These are phyloP conservation scores for Eurytoma adleriae DNA, from an alignment of 2,888 invertebrate genomes.

Conservation along the genomic window DNA sequence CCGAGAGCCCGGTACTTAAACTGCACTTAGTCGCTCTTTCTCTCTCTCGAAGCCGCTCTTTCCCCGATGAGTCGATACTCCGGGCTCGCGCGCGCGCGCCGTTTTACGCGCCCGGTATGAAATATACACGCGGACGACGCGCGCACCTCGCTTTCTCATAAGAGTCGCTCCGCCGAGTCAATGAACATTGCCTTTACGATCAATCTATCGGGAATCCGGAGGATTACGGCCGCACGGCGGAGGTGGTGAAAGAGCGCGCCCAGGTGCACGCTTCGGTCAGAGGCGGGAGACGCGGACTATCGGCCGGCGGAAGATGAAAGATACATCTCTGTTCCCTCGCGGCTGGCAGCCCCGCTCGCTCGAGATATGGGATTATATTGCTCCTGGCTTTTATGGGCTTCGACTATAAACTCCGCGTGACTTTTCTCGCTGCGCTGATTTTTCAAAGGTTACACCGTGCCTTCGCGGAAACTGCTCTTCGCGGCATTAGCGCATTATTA, in stretches of 20 bases:
- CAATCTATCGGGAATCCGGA: constrained; percentile 63
- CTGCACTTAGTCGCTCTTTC: constrained; percentile 23
- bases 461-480: constrained; percentile 11
- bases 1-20: constrained; percentile 35
- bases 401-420: constrained; percentile 63
- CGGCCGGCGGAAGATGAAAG: constrained; percentile 68
- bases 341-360: constrained; percentile 61
- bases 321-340: constrained; percentile 58
- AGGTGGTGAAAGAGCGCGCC: constrained; percentile 49
- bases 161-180: constrained; percentile 47
- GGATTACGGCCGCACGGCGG: constrained; percentile 53
- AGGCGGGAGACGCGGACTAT: too few species aligned
- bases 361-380: constrained; percentile 65
- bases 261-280: background rate
- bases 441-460: constrained; percentile 46
- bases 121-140: background rate
- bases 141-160: constrained; percentile 25
- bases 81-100: background rate
- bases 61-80: constrained; percentile 25
- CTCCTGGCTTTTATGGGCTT: constrained; percentile 63
- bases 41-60: constrained; percentile 8
- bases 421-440: constrained; percentile 57
- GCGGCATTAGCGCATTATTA: constrained; percentile 46
- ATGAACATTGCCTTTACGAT: constrained; percentile 65
- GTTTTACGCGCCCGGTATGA: constrained; percentile 33